phyloP scores from a whole-genome alignment of 2,113 vertebrate species.

The Falcunculus frontatus region DNA sequence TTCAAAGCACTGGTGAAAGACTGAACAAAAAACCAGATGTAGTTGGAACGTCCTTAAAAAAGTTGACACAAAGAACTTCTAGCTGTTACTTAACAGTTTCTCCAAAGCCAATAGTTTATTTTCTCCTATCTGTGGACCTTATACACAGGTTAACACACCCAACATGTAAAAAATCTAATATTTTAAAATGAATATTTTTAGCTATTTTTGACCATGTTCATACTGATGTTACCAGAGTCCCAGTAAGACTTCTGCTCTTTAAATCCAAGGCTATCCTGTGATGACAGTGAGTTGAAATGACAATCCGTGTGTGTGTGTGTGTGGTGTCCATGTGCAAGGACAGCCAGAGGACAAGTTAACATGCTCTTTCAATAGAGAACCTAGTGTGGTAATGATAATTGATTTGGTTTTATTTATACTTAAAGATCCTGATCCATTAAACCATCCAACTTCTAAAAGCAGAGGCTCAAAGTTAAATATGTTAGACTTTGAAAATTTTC shows the following conservation, averaged over 20 bases:
- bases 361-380: background rate
- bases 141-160: background rate
- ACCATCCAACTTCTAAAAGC: background rate
- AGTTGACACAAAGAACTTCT: background rate
- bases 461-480: background rate
- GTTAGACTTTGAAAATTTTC: background rate
- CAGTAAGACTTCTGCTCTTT: background rate
- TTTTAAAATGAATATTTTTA: background rate
- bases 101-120: background rate
- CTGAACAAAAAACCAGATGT: background rate
- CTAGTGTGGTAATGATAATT: background rate
- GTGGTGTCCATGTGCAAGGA: background rate
- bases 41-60: background rate
- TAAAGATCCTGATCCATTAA: background rate
- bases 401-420: background rate
- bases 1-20: background rate
- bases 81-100: background rate
- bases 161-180: background rate
- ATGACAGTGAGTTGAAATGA: background rate
- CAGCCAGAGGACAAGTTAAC: background rate
- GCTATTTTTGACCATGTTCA: background rate
- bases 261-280: background rate
- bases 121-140: background rate
- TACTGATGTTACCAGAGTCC: background rate
- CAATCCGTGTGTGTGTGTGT: background rate